These are phyloP conservation scores for Gymnosoma rotundatum DNA, from an alignment of 2,888 invertebrate genomes.

Conservation along the genomic window DNA sequence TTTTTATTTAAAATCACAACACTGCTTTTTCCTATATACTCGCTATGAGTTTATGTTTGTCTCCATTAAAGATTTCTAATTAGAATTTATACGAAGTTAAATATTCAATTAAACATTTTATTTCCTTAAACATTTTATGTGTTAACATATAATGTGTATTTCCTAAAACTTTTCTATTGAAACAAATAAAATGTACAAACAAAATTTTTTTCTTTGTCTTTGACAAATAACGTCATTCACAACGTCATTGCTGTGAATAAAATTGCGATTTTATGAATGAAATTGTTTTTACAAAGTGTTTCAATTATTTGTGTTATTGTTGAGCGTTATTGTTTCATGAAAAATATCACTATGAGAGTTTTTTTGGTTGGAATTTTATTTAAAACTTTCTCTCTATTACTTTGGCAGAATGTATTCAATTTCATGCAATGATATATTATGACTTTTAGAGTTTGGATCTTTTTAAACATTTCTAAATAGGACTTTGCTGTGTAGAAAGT, in stretches of 20 bases:
- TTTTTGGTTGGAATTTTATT: too few species aligned
- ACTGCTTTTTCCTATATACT: neutral
- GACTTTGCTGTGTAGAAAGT: too few species aligned
- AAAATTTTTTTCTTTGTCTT: conserved; percentile 14
- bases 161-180: conserved; percentile 47
- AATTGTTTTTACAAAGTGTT: neutral
- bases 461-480: too few species aligned
- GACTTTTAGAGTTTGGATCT: too few species aligned
- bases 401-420: too few species aligned
- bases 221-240: neutral
- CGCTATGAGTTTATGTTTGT: neutral
- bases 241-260: conserved; percentile 11
- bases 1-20: too few species aligned
- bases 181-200: conserved; percentile 26
- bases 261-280: conserved; percentile 12
- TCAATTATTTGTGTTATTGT: conserved; percentile 1
- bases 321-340: too few species aligned
- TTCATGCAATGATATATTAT: too few species aligned
- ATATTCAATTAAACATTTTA: conserved; percentile 7
- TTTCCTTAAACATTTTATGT: conserved; percentile 35
- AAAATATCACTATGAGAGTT: too few species aligned
- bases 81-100: conserved; percentile 21
- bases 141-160: conserved; percentile 1
- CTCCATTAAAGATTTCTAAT: neutral
- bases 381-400: too few species aligned